Base-by-base conservation (phyloP, 2,113 vertebrate species). In the Gavialis gangeticus region DNA sequence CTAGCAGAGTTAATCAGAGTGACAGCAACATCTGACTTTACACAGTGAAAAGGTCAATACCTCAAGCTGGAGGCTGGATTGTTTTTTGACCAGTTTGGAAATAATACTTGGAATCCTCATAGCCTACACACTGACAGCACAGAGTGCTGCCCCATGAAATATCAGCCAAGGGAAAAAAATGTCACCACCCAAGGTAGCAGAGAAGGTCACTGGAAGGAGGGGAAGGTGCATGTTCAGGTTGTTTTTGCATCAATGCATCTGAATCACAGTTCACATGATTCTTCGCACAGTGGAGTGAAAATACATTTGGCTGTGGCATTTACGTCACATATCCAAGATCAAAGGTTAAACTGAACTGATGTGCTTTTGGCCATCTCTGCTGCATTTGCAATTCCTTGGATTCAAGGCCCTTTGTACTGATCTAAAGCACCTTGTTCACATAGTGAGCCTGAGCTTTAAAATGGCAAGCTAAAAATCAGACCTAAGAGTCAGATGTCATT, bases 1-100 rank as follows among this genome's bases (percentile, higher is more conserved):
- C 96, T 93, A 96, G 84, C 75, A 4, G 96, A 95, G 94, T 94
- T 96, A 96, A 97, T 97, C 96, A 92, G 90, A 96, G 88, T 80
- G 92, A 97, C 97, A 97, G 92, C 2, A 3, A 96, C 93, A 97
- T 96, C 93, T 96, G 93, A 92, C 90, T 96, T 83, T 24, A 92
- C 1, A 5, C 94, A 94, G 95, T 90, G 80, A 89, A 96, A 97
- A 97, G 97, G 96, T 97, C 97, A 96, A 85, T 69, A 88, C 79
- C 91, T 95, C 86, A 27, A 94, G 88, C 90, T 94, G 85, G 87
- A 90, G 87, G 76, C 46, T 16, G 0, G 6, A 92, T 90, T 94
- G 76, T 90, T 95, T 90, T 94, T 84, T 58, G 79, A 75, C 87
- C 83, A 73, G 71, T 1, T 86, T 73, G 90, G 86, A 94, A 94